phyloP scores from a whole-genome alignment of 2,797 vertebrate species.

The Dryobates pubescens region DNA sequence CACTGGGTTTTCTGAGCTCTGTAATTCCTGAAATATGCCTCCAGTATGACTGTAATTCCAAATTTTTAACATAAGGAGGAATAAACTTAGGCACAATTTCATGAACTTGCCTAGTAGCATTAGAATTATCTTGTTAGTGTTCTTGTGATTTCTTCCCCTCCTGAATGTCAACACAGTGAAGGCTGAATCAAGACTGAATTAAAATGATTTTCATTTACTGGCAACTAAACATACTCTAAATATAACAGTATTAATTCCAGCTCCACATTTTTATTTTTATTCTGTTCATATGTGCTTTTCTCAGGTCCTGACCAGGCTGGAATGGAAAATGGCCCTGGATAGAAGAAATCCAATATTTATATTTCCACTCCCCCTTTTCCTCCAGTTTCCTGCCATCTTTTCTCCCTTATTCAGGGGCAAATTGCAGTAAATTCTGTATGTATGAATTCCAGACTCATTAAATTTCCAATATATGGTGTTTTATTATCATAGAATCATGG shows the following conservation, averaged over 20 bases:
- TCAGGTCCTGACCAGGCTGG: neutral
- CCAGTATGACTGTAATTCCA: neutral
- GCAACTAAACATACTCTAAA: neutral
- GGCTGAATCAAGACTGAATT: neutral
- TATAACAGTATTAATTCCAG: neutral
- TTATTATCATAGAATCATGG: no score
- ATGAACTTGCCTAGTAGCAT: neutral
- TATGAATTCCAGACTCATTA: no score
- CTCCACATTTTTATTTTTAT: neutral
- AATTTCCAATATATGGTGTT: no score
- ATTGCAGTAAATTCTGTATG: no score
- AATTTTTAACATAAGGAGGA: neutral
- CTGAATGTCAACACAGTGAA: neutral
- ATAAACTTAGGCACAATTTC: neutral
- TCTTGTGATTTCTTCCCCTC: neutral
- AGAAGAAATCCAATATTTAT: neutral
- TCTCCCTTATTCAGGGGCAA: no score
- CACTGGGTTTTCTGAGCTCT: neutral
- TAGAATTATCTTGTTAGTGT: neutral
- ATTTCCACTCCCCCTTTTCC: no score
- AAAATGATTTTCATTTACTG: neutral
- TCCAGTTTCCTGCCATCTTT: no score
- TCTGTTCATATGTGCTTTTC: neutral
- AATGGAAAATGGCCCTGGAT: neutral
- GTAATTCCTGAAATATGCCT: neutral